Base-by-base conservation (phyloP, 2,113 vertebrate genomes). In the Fukomys damarensis region DNA sequence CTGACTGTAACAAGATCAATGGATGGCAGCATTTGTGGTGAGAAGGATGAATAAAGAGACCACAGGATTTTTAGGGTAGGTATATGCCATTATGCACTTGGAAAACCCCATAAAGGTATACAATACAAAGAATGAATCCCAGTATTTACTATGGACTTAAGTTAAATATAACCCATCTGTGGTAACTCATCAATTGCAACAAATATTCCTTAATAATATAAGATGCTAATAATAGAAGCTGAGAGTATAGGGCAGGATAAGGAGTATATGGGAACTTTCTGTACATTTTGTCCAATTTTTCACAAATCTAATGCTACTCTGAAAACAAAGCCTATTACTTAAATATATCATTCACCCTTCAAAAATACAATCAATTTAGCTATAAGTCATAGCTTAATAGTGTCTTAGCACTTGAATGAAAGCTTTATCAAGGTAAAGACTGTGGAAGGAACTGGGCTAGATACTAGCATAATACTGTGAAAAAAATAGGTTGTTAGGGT, bases 361-460 rank as follows among this genome's bases (percentile, higher is more conserved):
- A 65, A 96, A 76, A 22, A 30, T 79, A 7, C 52, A 61, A 84
- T 76, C 84, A 54, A 92, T 93, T 93, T 89, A 65, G 56, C 66
- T 65, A n/a, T 65, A 54, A 83, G 65, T 89, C 6, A 86, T 4
- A 74, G 49, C 24, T 91, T 79, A 90, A 72, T 58, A 87, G 82
- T 66, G 46, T 19, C 7, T 91, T 84, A 3, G 35, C 43, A 52
- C 38, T 54, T 17, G 26, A 22, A 93, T 93, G 38, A 79, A 93
- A 84, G 20, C 26, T 70, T 46, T 20, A 79, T 52, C 43, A 91
- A 96, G 22, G 19, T 22, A 95, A 43, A n/a, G 1, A 20, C 2
- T 81, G 17, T 68, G 26, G 1, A 82, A 84, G 4, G 7, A 46
- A 68, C 17, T 43, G 30, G 61, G 7, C 24, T 82, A 66, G 59